Evolutionary conservation across 92 coral and sea anemone genomes (phyloP).

Genomic region (Bergia sp.): DNA sequence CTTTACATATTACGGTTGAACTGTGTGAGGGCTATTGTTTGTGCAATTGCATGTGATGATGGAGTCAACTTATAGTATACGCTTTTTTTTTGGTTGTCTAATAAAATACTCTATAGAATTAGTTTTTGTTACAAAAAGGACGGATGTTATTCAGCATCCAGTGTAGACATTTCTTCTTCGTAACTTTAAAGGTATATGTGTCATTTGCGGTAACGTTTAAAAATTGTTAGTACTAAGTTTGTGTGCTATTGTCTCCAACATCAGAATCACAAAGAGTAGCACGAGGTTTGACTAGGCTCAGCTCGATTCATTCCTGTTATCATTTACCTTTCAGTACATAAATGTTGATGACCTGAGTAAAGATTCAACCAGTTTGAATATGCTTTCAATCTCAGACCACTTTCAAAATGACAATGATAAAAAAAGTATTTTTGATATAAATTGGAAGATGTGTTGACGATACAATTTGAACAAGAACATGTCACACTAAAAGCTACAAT

Average conservation of each 20-base stretch:
- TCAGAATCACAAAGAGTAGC: neutral
- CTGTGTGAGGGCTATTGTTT: no score
- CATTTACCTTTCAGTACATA: neutral
- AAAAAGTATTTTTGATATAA: neutral
- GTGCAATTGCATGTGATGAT: neutral
- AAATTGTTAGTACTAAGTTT: neutral
- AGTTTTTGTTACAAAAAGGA: neutral
- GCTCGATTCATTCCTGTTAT: neutral
- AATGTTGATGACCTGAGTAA: neutral
- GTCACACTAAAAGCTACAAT: neutral
- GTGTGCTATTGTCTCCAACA: neutral
- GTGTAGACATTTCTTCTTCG: neutral
- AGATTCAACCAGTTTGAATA: neutral
- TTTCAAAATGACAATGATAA: neutral
- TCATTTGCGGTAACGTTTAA: no score
- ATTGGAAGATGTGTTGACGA: neutral
- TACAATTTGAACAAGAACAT: neutral
- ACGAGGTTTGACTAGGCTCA: neutral
- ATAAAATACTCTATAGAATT: neutral
- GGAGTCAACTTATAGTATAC: neutral
- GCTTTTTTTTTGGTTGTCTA: neutral
- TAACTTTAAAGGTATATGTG: no score
- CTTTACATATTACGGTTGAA: no score
- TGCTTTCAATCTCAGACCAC: neutral
- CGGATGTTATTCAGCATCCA: neutral